Conservation (phyloP, 2,113 vertebrate species). For the Brachypteracias leptosomus region DNA sequence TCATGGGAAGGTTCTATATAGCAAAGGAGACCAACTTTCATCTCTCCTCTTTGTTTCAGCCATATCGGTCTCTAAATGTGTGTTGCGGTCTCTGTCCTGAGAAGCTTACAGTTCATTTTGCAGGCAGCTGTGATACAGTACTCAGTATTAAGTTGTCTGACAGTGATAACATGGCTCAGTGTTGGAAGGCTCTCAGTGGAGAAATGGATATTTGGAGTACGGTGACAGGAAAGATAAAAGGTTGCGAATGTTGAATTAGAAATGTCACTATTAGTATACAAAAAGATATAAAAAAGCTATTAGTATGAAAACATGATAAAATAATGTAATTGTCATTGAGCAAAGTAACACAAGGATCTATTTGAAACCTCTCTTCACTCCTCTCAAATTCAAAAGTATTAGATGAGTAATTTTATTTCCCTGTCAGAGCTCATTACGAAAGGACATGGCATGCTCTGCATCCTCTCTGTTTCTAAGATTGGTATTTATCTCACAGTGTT, state of each 20-base stretch:
- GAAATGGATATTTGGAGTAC: not conserved
- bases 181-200: not conserved
- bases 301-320: not conserved
- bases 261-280: not conserved
- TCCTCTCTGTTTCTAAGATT: not conserved
- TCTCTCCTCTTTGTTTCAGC: not conserved
- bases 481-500: not conserved
- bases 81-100: not conserved
- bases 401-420: not conserved
- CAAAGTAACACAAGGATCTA: not conserved
- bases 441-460: not conserved
- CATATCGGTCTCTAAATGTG: not conserved
- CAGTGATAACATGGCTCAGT: not conserved
- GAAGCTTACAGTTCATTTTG: not conserved
- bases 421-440: not conserved
- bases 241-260: not conserved
- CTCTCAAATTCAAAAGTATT: not conserved
- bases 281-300: not conserved
- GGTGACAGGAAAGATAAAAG: not conserved
- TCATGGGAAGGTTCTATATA: not conserved
- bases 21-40: not conserved
- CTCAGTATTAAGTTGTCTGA: not conserved
- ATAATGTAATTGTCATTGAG: not conserved
- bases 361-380: not conserved
- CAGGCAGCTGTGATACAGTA: not conserved